Evolutionary conservation across 2,797 vertebrate species (phyloP), one percentile per base, ranked within the genome.

Genomic region (Chelonia mydas): DNA sequence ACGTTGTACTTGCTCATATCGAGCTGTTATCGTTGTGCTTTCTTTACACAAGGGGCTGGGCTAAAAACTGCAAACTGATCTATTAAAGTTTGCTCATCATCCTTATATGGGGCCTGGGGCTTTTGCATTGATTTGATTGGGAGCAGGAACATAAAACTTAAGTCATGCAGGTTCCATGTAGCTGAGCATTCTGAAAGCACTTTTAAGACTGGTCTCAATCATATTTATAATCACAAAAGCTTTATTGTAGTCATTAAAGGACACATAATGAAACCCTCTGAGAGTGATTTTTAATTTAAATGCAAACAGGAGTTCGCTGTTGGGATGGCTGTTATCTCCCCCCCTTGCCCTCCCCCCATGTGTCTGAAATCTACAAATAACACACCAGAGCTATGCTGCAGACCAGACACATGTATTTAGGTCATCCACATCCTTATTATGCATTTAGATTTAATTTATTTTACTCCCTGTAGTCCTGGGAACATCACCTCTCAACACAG

Each of bases 311-410:
- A 72, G 68, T 23, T 41, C 9, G 23, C n/a, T 41, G 21, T 72
- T 21, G 68, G 37, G 68, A n/a, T 72, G 17, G 31, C n/a, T 23
- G 5, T 37, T 21, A 5, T 37, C 33, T 19, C 65, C 19, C 19
- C 31, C 6, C 8, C 6, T 13, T 2, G 28, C 3, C 9, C 8
- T 3, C n/a, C 1, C 10, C 10, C 10, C 8, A 10, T 72, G 37
- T 72, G 68, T 41, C 68, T 41, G 37, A 72, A 72, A 41, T 37
- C 19, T 72, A 10, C 65, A 72, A 11, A 72, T 37, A 72, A 72
- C 5, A 37, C 65, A 72, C 10, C 10, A 72, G 68, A 41, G 68
- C 37, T 41, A 21, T 72, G 68, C n/a, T 72, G 68, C 37, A 41
- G 68, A 41, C 19, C 68, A 23, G 68, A 21, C 68, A 41, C 21